These are phyloP conservation scores for Leptocoma aspasia DNA, from an alignment of 2,113 vertebrate genomes.

Conservation along the genomic window DNA sequence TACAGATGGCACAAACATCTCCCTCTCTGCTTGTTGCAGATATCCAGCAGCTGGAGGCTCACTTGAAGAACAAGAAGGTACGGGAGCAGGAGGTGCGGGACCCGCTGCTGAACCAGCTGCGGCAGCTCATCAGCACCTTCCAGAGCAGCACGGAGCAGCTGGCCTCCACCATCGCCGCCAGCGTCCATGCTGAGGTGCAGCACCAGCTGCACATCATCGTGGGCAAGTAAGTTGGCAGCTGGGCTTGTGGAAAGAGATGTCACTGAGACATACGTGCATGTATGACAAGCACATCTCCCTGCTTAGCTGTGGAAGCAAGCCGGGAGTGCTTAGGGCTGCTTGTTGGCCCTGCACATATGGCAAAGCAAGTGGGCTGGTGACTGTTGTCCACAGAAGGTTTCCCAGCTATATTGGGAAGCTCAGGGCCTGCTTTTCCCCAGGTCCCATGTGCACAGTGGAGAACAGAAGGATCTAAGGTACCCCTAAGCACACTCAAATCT, in stretches of 20 bases:
- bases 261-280: rapidly evolving
- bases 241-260: not conserved
- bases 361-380: not conserved
- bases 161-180: slow-evolving; percentile 78
- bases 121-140: slow-evolving; percentile 84
- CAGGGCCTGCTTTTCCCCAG: not conserved
- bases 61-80: slow-evolving; percentile 86
- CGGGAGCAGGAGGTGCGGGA: slow-evolving; percentile 88
- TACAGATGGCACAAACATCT: not conserved
- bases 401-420: not conserved
- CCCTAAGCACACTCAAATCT: not conserved
- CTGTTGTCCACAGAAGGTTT: not conserved
- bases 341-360: not conserved
- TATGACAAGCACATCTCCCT: not conserved
- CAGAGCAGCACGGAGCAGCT: slow-evolving; percentile 88
- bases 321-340: not conserved
- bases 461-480: not conserved
- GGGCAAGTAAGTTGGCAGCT: slow-evolving; percentile 82
- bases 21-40: slow-evolving; percentile 68
- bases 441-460: rapidly evolving
- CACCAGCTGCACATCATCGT: slow-evolving; percentile 91
- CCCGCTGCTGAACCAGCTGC: slow-evolving; percentile 84
- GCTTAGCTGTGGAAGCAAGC: not conserved
- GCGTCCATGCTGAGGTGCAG: slow-evolving; percentile 87
- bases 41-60: slow-evolving; percentile 91